These are phyloP conservation scores for Grallaria varia DNA, from an alignment of 2,113 vertebrate genomes.

Conservation along the genomic window DNA sequence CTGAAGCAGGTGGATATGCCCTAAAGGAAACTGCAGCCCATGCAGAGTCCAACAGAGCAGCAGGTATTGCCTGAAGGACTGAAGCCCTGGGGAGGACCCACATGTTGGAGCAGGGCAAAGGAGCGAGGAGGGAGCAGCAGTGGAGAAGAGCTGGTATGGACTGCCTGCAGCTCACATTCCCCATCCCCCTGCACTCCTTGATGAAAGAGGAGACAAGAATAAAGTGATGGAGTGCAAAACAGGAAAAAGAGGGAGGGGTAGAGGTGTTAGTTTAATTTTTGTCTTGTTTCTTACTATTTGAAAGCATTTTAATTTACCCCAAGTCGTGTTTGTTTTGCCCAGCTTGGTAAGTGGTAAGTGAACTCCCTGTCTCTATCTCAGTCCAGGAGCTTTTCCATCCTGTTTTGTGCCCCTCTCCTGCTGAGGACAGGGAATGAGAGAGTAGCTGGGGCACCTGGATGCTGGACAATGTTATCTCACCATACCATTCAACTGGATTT, in stretches of 20 bases:
- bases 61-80: neutral
- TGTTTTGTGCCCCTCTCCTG: neutral
- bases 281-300: neutral
- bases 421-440: neutral
- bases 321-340: neutral
- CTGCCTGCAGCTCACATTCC: neutral
- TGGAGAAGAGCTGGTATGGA: neutral
- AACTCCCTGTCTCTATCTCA: neutral
- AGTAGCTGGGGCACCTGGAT: neutral
- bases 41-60: neutral
- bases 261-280: neutral
- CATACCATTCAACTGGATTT: neutral
- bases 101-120: neutral
- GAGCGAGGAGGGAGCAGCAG: neutral
- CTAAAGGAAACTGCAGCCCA: neutral
- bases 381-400: neutral
- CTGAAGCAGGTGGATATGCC: too few relatives aligned
- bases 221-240: neutral
- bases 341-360: neutral
- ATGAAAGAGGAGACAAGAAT: neutral
- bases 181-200: accelerated
- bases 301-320: neutral
- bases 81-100: neutral
- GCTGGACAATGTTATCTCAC: neutral
- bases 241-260: neutral